Evolutionary conservation across 1,140 invertebrate genomes (phyloP), one percentile per base, ranked within the genome.

Genomic region (Conus ventricosus): DNA sequence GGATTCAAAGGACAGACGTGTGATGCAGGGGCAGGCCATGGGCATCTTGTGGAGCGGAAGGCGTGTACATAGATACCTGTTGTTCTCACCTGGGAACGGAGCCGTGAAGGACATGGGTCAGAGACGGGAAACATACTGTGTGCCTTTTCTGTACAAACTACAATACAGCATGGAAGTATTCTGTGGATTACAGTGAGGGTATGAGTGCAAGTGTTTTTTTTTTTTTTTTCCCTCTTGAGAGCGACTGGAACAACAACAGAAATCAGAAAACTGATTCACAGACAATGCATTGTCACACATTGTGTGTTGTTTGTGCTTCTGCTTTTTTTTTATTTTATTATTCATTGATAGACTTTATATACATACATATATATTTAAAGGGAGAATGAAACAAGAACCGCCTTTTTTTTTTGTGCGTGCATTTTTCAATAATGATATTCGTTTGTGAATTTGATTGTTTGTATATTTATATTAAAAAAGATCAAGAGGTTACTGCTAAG

Each of bases 11-110:
- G 8, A 60, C 13, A 0, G 20, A 25, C 55, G 7, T 54, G 82
- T 17, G 8, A 13, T 51, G 23, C 8, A 81, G 80, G 57, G 82
- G 57, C 54, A 11, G 82, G 82, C 82, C 55, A 1, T 27, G 10
- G 20, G 82, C 82, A 63, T 84, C 82, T 84, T 84, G 82, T 84
- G 82, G 82, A 84, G 54, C 27, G n/a, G 53, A 63, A 23, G 51
- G 20, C 53, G 63, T 54, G 51, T 84, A 63, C n/a, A 25, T 10
- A 71, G 6, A 20, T 20, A 20, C 1, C 60, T 80, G 76, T 25
- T 80, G 76, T 25, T 80, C 80, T 54, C 51, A 81, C 0, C 15
- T 17, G 11, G 67, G 15, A n/a, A 71, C 6, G 17, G 67, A 71
- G 67, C 67, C 2, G 51, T 10, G 82, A 20, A 57, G 55, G 57